Base-by-base conservation (phyloP, 2,113 vertebrate genomes). In the Siniperca knerii region DNA sequence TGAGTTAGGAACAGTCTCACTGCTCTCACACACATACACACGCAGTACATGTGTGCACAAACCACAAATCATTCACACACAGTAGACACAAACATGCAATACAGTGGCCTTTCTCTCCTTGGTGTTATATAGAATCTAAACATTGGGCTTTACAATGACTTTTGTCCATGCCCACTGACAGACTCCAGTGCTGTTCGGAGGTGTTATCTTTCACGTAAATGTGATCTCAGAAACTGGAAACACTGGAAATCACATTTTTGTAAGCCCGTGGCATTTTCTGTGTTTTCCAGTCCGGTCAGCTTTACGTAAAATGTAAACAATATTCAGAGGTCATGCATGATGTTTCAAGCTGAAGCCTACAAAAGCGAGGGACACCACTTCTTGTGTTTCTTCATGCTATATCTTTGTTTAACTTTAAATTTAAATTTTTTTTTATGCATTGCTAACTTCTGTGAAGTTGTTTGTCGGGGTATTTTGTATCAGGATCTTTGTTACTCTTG, bases 361-460 rank as follows among this genome's bases (percentile, higher is more conserved):
- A 72, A 60, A 74, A 61, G 4, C 52, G 61, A 79, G 72, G 48
- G 75, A 60, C 65, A 57, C 66, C 77, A 76, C 67, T 77, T 85
- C 12, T 52, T 81, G n/a, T 77, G 55, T 84, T 91, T 82, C 8
- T 61, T 84, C 64, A 25, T 35, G 55, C 44, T 84, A 4, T 74
- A 35, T 77, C 44, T 89, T 72, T 85, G 44, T 89, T 74, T 68
- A 25, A 83, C 70, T 82, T 85, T 83, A 91, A 90, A 90, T 93
- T 89, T 91, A 95, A 94, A 75, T 93, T 92, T 89, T 94, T 92
- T 95, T 95, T 95, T 87, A 89, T 92, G 96, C 95, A 89, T 96
- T 94, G 96, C 97, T 98, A 96, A 99, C 98, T 99, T 99, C 98
- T 96, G 96, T 98, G 98, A 99, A 99, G 98, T 99, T 99, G 87